Conservation (phyloP, 2,888 invertebrate genomes). For the Nysson spinosus region DNA sequence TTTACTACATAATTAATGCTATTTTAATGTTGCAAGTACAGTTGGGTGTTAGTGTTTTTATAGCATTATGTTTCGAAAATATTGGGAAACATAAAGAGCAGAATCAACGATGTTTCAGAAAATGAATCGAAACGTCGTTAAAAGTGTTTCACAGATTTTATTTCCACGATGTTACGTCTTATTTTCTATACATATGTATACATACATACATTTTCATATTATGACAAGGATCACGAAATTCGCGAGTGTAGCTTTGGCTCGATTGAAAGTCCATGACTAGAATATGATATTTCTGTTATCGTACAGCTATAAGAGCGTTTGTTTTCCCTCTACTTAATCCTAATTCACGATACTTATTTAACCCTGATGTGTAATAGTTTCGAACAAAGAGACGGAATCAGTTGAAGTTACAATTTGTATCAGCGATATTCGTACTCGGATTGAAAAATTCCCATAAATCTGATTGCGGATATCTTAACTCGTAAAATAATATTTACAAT, state of each 20-base stretch:
- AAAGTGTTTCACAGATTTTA: slow-evolving; percentile 23
- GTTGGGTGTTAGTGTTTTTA: too few relatives aligned
- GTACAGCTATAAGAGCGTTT: slow-evolving; percentile 67
- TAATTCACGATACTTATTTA: slow-evolving; percentile 24
- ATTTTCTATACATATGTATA: slow-evolving; percentile 14
- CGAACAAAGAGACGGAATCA: slow-evolving; percentile 2
- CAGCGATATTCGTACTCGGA: background rate
- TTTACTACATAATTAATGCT: too few relatives aligned
- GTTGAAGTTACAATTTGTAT: background rate
- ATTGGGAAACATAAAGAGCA: background rate
- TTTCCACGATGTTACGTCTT: slow-evolving; percentile 16
- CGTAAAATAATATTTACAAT: too few relatives aligned
- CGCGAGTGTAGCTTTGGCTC: slow-evolving; percentile 22
- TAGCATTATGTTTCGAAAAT: background rate
- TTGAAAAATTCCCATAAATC: background rate
- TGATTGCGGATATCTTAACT: background rate
- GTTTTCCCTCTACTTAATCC: slow-evolving; percentile 62
- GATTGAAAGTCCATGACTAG: slow-evolving; percentile 62
- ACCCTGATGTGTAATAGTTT: background rate
- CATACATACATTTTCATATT: slow-evolving; percentile 14
- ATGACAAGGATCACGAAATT: background rate
- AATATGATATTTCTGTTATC: slow-evolving; percentile 52
- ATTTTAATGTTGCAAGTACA: too few relatives aligned
- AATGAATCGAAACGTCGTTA: background rate
- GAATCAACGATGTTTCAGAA: background rate